phyloP scores from a whole-genome alignment of 1,140 invertebrate genomes.

The Saccostrea glomerata region DNA sequence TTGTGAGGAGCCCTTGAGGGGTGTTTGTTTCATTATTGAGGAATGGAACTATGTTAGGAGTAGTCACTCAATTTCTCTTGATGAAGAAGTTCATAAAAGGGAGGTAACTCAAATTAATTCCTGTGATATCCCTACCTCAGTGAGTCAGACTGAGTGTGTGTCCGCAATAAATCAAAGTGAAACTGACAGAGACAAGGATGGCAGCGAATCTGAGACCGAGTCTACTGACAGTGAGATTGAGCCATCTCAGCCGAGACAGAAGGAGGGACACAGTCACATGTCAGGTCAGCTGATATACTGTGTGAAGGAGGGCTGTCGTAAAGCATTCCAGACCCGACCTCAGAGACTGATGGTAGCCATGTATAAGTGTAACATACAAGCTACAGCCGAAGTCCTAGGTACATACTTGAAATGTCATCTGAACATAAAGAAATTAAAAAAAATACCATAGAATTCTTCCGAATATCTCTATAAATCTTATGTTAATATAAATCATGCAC shows the following conservation, averaged over 20 bases:
- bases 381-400: conserved; percentile 95
- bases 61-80: conserved; percentile 10
- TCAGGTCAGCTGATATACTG: conserved; percentile 95
- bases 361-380: conserved; percentile 96
- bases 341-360: conserved; percentile 96
- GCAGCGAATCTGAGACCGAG: conserved; percentile 29
- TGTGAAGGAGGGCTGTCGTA: conserved; percentile 92
- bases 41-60: conserved; percentile 78
- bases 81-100: conserved; percentile 13
- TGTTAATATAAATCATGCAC: too few species aligned
- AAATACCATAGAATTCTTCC: too few species aligned
- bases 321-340: conserved; percentile 92
- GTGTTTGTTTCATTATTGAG: conserved; percentile 93
- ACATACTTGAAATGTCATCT: conserved; percentile 36
- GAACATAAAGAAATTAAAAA: too few species aligned
- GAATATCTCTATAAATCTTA: too few species aligned
- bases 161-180: background rate
- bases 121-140: background rate
- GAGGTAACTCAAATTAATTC: background rate
- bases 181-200: conserved; percentile 5
- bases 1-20: conserved; percentile 97
- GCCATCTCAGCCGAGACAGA: background rate
- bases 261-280: conserved; percentile 77
- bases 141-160: background rate
- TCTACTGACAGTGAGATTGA: background rate